Conservation (phyloP, 1,140 invertebrate species). For the Aphelinus certus region DNA sequence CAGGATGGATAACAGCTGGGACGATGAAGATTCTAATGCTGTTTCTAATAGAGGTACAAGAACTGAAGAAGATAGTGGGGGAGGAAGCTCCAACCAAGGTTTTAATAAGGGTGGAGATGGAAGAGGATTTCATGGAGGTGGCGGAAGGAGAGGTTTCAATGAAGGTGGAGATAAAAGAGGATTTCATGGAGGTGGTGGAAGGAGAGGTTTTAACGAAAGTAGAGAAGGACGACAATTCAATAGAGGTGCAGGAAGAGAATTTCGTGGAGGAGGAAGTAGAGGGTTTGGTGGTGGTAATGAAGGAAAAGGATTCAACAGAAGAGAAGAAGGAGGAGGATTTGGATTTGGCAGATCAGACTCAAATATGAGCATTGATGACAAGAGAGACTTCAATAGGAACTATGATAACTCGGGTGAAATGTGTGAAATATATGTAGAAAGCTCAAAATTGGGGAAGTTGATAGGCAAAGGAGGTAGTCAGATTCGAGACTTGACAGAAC, state of each 20-base stretch:
- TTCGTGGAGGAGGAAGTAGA: background rate
- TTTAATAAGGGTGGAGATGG: too few relatives aligned
- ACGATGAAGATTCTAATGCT: constrained; percentile 8
- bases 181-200: too few relatives aligned
- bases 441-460: constrained; percentile 59
- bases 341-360: too few relatives aligned
- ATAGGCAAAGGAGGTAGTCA: constrained; percentile 78
- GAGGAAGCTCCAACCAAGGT: too few relatives aligned
- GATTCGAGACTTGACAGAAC: constrained; percentile 77
- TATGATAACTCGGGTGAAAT: background rate
- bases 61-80: too few relatives aligned
- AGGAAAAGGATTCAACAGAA: background rate
- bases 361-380: background rate
- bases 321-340: background rate
- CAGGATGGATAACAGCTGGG: constrained; percentile 35
- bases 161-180: too few relatives aligned
- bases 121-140: too few relatives aligned
- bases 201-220: too few relatives aligned
- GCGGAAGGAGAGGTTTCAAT: too few relatives aligned
- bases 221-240: too few relatives aligned
- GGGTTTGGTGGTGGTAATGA: background rate
- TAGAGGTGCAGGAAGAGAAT: too few relatives aligned
- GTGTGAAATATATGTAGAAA: constrained; percentile 43
- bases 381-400: background rate
- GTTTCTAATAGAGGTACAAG: too few relatives aligned